Percentiles rank a stretch among this genome's conserved stretches.
Evolutionary conservation across 53 echinoderm and acorn worm genomes (phyloP).

Genomic region (Astropecten irregularis): DNA sequence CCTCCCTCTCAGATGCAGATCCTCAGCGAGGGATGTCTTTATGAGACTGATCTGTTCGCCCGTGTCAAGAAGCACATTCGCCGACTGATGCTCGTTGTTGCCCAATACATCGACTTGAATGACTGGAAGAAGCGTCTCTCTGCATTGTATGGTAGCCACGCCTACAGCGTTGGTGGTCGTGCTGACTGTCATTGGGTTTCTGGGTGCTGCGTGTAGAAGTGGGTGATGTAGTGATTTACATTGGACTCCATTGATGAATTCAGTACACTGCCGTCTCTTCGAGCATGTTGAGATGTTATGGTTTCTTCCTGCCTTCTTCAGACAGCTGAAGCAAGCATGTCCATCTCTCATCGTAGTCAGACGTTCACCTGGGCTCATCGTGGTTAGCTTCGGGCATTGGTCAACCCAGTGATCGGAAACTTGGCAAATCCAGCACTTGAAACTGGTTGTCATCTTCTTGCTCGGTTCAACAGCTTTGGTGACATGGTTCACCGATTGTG

Average conservation of each 20-base stretch:
- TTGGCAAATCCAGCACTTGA: conserved; percentile 67
- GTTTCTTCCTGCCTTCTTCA: conserved; percentile 65
- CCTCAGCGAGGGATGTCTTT: conserved; percentile 22
- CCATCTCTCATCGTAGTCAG: conserved; percentile 40
- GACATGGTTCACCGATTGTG: background rate
- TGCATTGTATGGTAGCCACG: background rate
- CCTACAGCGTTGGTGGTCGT: conserved; percentile 11
- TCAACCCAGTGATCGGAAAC: conserved; percentile 58
- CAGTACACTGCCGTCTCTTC: conserved; percentile 32
- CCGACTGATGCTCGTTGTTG: background rate
- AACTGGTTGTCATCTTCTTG: background rate
- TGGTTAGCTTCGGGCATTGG: conserved; percentile 41
- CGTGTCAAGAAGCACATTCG: conserved; percentile 52
- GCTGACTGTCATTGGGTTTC: background rate
- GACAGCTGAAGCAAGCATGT: conserved; percentile 70
- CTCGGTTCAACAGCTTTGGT: background rate
- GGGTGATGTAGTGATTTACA: conserved; percentile 20
- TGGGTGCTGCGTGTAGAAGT: background rate
- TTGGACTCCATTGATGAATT: conserved; percentile 29
- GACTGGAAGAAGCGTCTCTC: conserved; percentile 57
- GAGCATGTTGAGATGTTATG: conserved; percentile 54
- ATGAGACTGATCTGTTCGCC: conserved; percentile 63
- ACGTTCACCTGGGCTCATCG: conserved; percentile 20
- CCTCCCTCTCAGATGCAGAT: conserved; percentile 17
- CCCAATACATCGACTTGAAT: conserved; percentile 40